These are phyloP conservation scores for Chiloscyllium plagiosum DNA, from an alignment of 2,113 vertebrate species.

Conservation along the genomic window DNA sequence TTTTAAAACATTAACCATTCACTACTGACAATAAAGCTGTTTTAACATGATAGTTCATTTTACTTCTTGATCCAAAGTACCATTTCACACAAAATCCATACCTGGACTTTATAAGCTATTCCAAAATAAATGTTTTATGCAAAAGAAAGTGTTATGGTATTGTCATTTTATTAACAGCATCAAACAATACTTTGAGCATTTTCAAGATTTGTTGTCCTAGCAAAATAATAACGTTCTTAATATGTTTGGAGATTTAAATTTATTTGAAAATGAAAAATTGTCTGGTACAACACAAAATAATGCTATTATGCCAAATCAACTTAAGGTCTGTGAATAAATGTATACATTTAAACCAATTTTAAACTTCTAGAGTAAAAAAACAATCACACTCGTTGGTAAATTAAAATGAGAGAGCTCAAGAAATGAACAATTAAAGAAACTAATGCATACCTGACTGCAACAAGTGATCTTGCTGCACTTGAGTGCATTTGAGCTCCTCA, in stretches of 20 bases:
- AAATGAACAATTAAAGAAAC: conserved; percentile 2
- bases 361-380: too few relatives aligned
- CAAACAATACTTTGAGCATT: not conserved
- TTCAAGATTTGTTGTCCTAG: not conserved
- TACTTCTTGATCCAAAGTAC: not conserved
- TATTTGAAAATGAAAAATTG: not conserved
- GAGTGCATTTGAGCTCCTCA: conserved; percentile 85
- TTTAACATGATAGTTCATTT: not conserved
- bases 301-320: not conserved
- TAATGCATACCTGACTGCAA: conserved; percentile 70
- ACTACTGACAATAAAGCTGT: not conserved
- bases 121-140: not conserved
- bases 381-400: too few relatives aligned
- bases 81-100: not conserved
- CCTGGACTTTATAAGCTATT: not conserved
- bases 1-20: not conserved
- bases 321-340: not conserved
- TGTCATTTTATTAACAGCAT: not conserved
- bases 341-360: not conserved
- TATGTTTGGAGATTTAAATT: not conserved
- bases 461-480: conserved; percentile 83
- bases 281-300: not conserved
- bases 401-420: too few relatives aligned
- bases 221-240: not conserved
- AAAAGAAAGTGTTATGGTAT: not conserved